Base-by-base conservation (phyloP, 2,113 vertebrate species). In the Plestiodon gilberti region DNA sequence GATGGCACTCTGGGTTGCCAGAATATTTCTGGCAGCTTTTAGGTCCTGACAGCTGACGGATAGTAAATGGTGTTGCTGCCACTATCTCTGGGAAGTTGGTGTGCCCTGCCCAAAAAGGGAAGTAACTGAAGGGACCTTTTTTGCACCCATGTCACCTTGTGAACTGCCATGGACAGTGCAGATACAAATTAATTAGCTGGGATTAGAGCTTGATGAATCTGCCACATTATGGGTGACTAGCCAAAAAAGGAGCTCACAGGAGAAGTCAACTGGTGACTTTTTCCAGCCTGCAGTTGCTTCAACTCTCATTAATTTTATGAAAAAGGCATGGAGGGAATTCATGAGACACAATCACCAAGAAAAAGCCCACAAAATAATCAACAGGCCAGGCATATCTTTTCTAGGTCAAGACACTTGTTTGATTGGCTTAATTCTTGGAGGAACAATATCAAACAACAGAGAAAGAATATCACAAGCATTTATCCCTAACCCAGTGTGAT, bases 11-110 rank as follows among this genome's bases (percentile, higher is more conserved):
- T 10, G n/a, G 55, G 38, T 0, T 0, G 0, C 86, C 82, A 89
- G 82, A n/a, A 28, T 6, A 8, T 22, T 20, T 48, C 57, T 81
- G 73, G 78, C 73, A 75, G 13, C 11, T 62, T 0, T 82, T 89
- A 71, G 4, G 0, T 5, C 55, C 83, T 64, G 82, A 78, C 78
- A 88, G 55, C 87, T 89, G 82, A 65, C 0, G 0, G 40, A 59
- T n/a, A 86, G 3, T 4, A 83, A 57, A 65, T 0, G 62, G 43
- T 52, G 23, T 30, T 28, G 83, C 52, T 91, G 71, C 18, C 57
- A 40, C 1, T 7, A 28, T 57, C 79, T 88, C 0, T 9, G 57
- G 0, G 15, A 71, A 43, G 61, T 87, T 0, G 0, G 3, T 73
- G 33, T 0, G 2, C 52, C 73, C 86, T 75, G 40, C 81, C 82